Conservation (phyloP, 2,113 vertebrate genomes). For the Semnopithecus entellus region DNA sequence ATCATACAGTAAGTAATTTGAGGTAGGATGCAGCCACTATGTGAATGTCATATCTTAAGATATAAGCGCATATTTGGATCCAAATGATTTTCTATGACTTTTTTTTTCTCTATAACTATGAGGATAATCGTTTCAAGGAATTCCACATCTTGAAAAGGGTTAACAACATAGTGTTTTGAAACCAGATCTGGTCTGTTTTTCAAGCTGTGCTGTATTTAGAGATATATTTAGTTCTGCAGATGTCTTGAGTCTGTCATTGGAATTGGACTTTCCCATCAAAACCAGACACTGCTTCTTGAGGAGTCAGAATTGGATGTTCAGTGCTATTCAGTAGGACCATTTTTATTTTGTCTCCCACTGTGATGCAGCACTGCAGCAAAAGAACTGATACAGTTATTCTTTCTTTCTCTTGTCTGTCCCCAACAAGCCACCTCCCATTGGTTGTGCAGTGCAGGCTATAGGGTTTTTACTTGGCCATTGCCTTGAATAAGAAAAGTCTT, state of each 20-base stretch:
- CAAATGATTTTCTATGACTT: slow-evolving; percentile 47
- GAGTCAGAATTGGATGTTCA: slow-evolving; percentile 30
- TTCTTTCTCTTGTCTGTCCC: neutral
- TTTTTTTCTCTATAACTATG: neutral
- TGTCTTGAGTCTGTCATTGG: slow-evolving; percentile 71
- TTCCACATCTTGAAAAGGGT: slow-evolving; percentile 69
- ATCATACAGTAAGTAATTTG: slow-evolving; percentile 15
- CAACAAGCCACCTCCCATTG: neutral
- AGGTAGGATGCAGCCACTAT: neutral
- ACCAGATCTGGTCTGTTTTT: slow-evolving; percentile 75
- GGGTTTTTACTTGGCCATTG: neutral
- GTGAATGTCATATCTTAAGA: slow-evolving; percentile 46
- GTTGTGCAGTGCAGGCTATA: neutral
- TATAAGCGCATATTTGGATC: slow-evolving; percentile 52
- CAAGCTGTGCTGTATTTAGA: slow-evolving; percentile 71
- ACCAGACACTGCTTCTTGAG: slow-evolving; percentile 50
- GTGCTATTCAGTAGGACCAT: neutral
- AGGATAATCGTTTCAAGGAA: slow-evolving; percentile 59
- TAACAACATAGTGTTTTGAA: slow-evolving; percentile 70
- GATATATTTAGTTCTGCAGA: slow-evolving; percentile 74
- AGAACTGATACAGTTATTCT: neutral
- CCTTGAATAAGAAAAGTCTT: slow-evolving; percentile 37
- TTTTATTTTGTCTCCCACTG: slow-evolving; percentile 19
- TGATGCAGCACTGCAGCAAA: neutral
- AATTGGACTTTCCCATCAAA: slow-evolving; percentile 75